These are phyloP conservation scores for Sinhomidia bicolor DNA, from an alignment of 2,888 invertebrate genomes.

Conservation along the genomic window DNA sequence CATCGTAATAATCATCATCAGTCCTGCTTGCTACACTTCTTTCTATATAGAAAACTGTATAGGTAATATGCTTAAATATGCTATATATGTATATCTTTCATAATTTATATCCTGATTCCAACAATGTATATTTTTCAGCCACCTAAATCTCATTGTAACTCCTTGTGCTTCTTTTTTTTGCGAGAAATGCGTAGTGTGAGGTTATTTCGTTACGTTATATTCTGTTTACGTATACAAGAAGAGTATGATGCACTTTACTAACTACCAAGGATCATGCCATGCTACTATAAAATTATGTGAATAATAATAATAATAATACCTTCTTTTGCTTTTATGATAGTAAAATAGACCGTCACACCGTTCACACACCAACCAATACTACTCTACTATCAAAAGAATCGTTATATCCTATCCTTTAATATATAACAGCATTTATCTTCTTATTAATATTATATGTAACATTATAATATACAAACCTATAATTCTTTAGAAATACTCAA, in stretches of 20 bases:
- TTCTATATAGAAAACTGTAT: too few relatives aligned
- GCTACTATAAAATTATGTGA: neutral
- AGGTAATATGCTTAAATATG: too few relatives aligned
- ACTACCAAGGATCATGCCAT: neutral
- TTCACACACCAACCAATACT: too few relatives aligned
- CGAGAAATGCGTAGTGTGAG: slow-evolving; percentile 16
- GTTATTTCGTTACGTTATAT: too few relatives aligned
- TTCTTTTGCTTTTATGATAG: too few relatives aligned
- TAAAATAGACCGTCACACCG: slow-evolving; percentile 29
- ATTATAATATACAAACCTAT: too few relatives aligned
- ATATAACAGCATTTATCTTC: too few relatives aligned
- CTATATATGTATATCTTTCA: too few relatives aligned
- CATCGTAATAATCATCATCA: neutral
- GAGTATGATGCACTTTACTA: slow-evolving; percentile 7
- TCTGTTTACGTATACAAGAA: neutral
- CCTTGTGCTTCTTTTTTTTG: slow-evolving; percentile 18
- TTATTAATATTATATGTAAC: too few relatives aligned
- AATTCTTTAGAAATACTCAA: too few relatives aligned
- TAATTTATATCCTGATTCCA: too few relatives aligned
- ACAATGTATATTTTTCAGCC: neutral
- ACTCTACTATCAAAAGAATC: neutral
- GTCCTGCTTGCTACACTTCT: neutral
- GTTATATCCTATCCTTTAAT: neutral
- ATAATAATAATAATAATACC: too few relatives aligned
- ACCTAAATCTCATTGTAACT: slow-evolving; percentile 15